Conservation (phyloP, 1,140 invertebrate genomes). For the Himalopsyche phryganea region DNA sequence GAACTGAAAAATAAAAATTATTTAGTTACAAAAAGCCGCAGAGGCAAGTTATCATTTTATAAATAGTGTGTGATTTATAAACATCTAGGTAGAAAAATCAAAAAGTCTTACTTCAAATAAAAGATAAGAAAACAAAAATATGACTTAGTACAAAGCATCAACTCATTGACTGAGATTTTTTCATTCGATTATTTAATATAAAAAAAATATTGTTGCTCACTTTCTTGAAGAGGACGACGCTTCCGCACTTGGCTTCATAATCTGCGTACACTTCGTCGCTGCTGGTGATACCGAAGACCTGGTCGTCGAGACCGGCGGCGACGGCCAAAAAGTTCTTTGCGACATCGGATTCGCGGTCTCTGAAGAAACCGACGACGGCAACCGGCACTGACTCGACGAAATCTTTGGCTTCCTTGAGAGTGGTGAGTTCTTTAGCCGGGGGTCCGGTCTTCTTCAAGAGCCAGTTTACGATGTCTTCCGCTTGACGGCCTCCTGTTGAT, state of each 20-base stretch:
- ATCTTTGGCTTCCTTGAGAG: slow-evolving; percentile 78
- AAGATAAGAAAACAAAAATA: too few relatives aligned
- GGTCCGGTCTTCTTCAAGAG: slow-evolving; percentile 96
- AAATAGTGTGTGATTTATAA: too few relatives aligned
- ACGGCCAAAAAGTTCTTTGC: slow-evolving; percentile 83
- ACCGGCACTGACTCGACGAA: slow-evolving; percentile 78
- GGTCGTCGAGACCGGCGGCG: slow-evolving; percentile 80
- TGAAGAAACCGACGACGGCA: slow-evolving; percentile 93
- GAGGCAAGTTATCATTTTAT: too few relatives aligned
- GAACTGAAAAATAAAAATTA: slow-evolving; percentile 62
- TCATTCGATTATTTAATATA: too few relatives aligned
- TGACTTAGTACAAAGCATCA: too few relatives aligned
- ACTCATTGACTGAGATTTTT: too few relatives aligned
- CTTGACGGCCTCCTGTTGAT: slow-evolving; percentile 75
- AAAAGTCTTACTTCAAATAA: too few relatives aligned
- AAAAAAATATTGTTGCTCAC: too few relatives aligned
- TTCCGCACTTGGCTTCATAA: slow-evolving; percentile 68
- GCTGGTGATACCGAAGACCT: slow-evolving; percentile 82
- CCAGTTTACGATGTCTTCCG: slow-evolving; percentile 92
- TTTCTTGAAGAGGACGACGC: slow-evolving; percentile 87
- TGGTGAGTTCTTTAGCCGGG: slow-evolving; percentile 70
- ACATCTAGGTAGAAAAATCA: slow-evolving; percentile 33
- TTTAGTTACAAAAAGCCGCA: slow-evolving; percentile 41
- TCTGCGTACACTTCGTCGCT: slow-evolving; percentile 73
- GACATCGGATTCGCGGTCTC: slow-evolving; percentile 70